Base-by-base conservation (phyloP, 2,888 invertebrate genomes). In the Drosophila yooni region DNA sequence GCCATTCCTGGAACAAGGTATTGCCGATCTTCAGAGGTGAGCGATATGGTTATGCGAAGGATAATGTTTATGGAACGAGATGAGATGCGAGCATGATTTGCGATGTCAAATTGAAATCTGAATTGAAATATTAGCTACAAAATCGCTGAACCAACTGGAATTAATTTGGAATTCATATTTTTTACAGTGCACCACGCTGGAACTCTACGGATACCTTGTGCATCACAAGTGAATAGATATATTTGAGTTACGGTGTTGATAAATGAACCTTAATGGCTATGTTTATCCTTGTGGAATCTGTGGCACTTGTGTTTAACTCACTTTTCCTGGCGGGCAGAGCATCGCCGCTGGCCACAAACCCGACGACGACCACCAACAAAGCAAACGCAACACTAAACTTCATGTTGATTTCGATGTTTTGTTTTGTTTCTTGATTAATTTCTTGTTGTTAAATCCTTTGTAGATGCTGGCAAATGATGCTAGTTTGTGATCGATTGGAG, bases 281-380 rank as follows among this genome's bases (percentile, higher is more conserved):
- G 34, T 4, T 10, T 60, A 53, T 76, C 38, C 51, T 50, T 64
- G 46, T 2, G 46, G 25, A 46, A 46, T 18, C 21, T 62, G 21
- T 33, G 25, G 21, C 57, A 31, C 46, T 67, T 64, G 60, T 51
- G 50, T 40, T 63, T 21, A 66, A 89, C 92, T 83, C 91, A 92
- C 92, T 91, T 82, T 91, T 92, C 74, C 86, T 90, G 72, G 92
- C 90, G 27, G 92, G 92, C 70, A 92, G 71, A 33, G 92, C 91
- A 75, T 88, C 86, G 65, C 83, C 80, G 79, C 74, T 81, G 83
- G 90, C 91, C 69, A 90, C 87, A 54, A 91, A 72, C 29, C 90
- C 90, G 70, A 89, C 90, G 70, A 89, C 86, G 81, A 91, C 76
- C 79, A 91, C 81, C 70, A 91, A 70, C 73, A 92, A 80, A 76